Evolutionary conservation across 2,888 invertebrate species (phyloP), one percentile per base, ranked within the genome.

Genomic region (Micropterix aruncella): DNA sequence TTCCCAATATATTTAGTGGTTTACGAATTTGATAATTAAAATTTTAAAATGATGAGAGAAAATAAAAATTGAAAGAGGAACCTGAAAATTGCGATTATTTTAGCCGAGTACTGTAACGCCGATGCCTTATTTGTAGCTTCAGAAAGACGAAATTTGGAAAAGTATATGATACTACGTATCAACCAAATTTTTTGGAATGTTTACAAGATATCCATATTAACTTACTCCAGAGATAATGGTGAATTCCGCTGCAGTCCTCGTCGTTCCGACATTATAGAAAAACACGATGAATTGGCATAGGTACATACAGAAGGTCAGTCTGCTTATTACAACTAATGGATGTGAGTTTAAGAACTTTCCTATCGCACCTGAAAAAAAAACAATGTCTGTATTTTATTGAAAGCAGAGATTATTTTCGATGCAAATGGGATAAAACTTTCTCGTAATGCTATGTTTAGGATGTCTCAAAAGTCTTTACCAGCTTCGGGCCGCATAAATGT

Each of bases 291-390:
- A 82, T 57, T 78, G 80, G 19, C 74, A 70, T 19, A 83, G 65
- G 51, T 80, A 82, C 45, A 82, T 63, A 0, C 80, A 75, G 52
- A 80, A 81, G 2, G 81, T 78, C 18, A 83, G 66, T 37, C 77
- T 71, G 51, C 81, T 82, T 48, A 82, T 66, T 46, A 82, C 56
- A 4, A 77, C 60, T 50, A 82, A 56, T 12, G 74, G 71, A 15
- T 74, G 66, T 41, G 70, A 72, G 51, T 75, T 68, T 1, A 79
- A 62, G 3, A 79, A 50, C 40, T 58, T 59, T 27, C 5, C n/a
- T 12, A 2, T 18, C 2, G 39, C 3, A 2, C 38, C 4, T 7
- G 27, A 38, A 18, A 5, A 36, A 4, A 17, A 4, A 18, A 38
- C 2, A 27, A 43, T 45, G 16, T 27, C 12, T 27, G 12, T 27